Percentiles rank a stretch among this genome's conserved stretches.
phyloP scores from a whole-genome alignment of 2,797 vertebrate species.

The Coracias cyanogaster region DNA sequence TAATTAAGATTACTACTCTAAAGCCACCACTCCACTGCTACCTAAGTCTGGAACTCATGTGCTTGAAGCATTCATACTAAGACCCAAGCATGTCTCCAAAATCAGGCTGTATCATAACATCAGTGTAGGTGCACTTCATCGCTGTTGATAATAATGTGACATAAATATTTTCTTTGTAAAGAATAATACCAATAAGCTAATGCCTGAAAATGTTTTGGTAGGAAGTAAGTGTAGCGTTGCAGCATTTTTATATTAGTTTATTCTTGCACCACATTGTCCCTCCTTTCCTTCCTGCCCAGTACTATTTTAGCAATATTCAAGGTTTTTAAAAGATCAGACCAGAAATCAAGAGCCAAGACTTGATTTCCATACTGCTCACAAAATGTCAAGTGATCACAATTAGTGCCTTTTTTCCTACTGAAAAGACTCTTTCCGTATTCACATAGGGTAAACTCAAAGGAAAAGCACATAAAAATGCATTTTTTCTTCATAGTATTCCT shows the following conservation, averaged over 20 bases:
- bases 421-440: constrained; percentile 10
- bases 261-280: not conserved
- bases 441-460: constrained; percentile 36
- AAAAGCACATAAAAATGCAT: constrained; percentile 37
- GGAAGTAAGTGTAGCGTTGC: not conserved
- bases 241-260: not conserved
- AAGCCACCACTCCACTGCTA: not conserved
- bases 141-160: not conserved
- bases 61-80: not conserved
- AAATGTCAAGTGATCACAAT: constrained; percentile 22
- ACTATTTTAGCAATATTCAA: constrained; percentile 14
- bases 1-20: not conserved
- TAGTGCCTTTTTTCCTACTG: constrained; percentile 31
- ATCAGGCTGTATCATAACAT: not conserved
- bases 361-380: constrained; percentile 11
- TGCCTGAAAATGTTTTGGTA: not conserved
- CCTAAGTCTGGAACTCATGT: not conserved
- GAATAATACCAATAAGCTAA: not conserved
- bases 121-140: not conserved
- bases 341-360: constrained; percentile 12
- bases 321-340: not conserved
- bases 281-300: constrained; percentile 27
- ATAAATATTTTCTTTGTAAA: not conserved
- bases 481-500: constrained; percentile 19
- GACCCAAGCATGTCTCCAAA: not conserved